Evolutionary conservation across 2,797 vertebrate genomes (phyloP), one percentile per base, ranked within the genome.

Genomic region (Sparidentex hasta): DNA sequence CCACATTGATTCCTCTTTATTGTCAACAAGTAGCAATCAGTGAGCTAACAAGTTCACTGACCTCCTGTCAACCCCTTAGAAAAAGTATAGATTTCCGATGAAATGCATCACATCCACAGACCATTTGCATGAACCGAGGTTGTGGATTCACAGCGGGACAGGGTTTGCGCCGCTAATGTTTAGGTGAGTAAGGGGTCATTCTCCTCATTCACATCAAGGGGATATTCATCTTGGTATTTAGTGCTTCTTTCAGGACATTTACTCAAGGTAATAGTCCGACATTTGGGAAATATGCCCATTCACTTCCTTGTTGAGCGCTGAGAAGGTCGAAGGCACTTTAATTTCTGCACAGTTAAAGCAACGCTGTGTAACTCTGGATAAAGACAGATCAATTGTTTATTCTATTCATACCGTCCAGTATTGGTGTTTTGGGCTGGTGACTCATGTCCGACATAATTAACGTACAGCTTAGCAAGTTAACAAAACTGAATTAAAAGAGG

Each of bases 11-110:
- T 57, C 50, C 38, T 41, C 43, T 74, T 33, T 25, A 38, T 50
- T 43, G 25, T 50, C 20, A 61, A 73, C 29, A 54, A 68, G 13
- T n/a, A 50, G 38, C 65, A 64, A 47, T 79, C 63, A 80, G 56
- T 66, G 64, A 65, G 47, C 62, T 52, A 81, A 71, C 25, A 66
- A 5, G 54, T 67, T 74, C 44, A 52, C 17, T 74, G 55, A 71
- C 56, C 63, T 85, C 33, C 43, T 56, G 51, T 79, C 70, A 50
- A 18, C 59, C 25, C 65, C 25, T 41, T 80, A 54, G 65, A 54
- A 69, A 63, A 75, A 43, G 9, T 33, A 76, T 71, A 43, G 75
- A 85, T 80, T 72, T 66, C 46, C 56, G 41, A 16, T 78, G 21
- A 56, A 63, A 25, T 25, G 33, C 14, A 25, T 61, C 65, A 43